Base-by-base conservation (phyloP, 1,140 invertebrate genomes). In the Antheraea pernyi region DNA sequence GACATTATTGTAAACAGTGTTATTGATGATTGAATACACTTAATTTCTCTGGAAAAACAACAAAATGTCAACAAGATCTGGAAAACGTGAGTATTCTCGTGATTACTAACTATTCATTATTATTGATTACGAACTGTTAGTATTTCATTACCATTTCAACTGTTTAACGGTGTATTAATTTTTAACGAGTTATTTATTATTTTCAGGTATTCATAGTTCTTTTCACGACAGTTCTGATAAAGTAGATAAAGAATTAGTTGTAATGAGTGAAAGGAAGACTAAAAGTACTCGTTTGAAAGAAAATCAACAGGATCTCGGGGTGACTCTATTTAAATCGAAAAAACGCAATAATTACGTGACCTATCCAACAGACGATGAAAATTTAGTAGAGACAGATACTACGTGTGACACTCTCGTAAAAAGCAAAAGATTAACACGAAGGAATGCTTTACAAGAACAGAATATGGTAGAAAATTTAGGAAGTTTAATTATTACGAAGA, bases 11-110 rank as follows among this genome's bases (percentile, higher is more conserved):
- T 76, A 76, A 73, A 73, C 69, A 73, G 53, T 66, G 65, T 19
- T 16, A 37, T 3, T 59, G 8, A 36, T 37, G 61, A 59, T 42
- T 36, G 18, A 59, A 63, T 11, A 8, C 46, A 53, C 4, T 53
- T 53, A 13, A 16, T 53, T 53, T n/a, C 11, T 42, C 1, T 42
- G 16, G 13, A 53, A 65, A 39, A 13, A 19, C 37, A 46, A n/a
- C 16, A 84, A 75, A 65, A 90, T 90, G 88, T 83, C 84, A 65
- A 91, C 86, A 7, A 83, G 88, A 76, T 91, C 86, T 39, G 85
- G 86, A 61, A 91, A 86, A 82, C 77, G 88, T 91, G 81, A 86
- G 88, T 83, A 74, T 70, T 58, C 59, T 60, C 61, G 37, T 11
- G 68, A 59, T 37, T 36, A 19, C 11, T 65, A 58, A 30, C 22